phyloP scores from a whole-genome alignment of 1,140 invertebrate species.

The Euura lappo region DNA sequence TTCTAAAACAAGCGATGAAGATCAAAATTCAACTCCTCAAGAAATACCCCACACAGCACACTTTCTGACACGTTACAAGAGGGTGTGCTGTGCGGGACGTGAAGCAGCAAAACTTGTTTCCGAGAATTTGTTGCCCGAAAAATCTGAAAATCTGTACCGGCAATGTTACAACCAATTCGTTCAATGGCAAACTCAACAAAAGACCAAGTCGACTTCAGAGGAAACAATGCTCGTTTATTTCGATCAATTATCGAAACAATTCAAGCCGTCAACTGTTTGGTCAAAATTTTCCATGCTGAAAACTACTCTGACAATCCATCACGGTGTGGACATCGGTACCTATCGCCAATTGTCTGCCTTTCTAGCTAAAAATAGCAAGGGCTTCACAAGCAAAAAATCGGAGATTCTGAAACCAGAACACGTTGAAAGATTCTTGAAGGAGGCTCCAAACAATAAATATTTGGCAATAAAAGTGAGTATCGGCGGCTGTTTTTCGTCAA shows the following conservation, averaged over 20 bases:
- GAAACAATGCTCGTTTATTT: background rate
- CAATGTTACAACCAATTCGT: constrained; percentile 2
- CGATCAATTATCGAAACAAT: background rate
- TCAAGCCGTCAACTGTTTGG: constrained; percentile 5
- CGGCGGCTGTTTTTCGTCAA: background rate
- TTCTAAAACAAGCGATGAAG: too few relatives aligned
- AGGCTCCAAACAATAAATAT: constrained; percentile 22
- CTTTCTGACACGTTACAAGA: too few relatives aligned
- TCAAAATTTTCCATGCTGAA: constrained; percentile 6
- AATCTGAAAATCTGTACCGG: constrained; percentile 12
- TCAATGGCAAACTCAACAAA: constrained; percentile 7
- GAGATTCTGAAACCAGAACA: constrained; percentile 14
- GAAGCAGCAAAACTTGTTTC: constrained; percentile 10
- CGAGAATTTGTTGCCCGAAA: constrained; percentile 6
- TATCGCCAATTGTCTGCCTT: background rate
- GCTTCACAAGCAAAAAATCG: background rate
- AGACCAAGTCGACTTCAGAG: constrained; percentile 8
- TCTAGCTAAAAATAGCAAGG: background rate
- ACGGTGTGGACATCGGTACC: background rate
- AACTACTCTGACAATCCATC: background rate
- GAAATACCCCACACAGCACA: too few relatives aligned
- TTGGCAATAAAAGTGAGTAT: background rate
- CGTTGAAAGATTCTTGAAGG: constrained; percentile 22
- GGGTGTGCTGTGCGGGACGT: too few relatives aligned
- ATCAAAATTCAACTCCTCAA: too few relatives aligned